These are phyloP conservation scores for Petroica traversi DNA, from an alignment of 2,113 vertebrate species.

Conservation along the genomic window DNA sequence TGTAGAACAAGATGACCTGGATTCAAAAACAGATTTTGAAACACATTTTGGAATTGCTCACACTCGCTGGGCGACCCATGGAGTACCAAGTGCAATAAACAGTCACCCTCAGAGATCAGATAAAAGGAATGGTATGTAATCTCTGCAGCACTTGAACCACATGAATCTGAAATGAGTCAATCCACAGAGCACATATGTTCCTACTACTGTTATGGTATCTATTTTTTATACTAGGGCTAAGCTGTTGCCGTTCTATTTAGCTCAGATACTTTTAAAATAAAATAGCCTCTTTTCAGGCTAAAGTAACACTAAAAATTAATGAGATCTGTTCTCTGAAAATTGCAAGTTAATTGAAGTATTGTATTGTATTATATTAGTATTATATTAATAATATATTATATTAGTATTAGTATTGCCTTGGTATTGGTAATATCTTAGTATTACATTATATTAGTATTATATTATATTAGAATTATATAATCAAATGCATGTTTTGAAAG, in stretches of 20 bases:
- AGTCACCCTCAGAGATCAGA: constrained; percentile 95
- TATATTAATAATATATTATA: too few relatives aligned
- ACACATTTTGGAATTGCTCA: constrained; percentile 95
- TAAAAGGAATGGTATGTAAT: constrained; percentile 85
- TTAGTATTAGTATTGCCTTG: too few relatives aligned
- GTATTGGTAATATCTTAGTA: too few relatives aligned
- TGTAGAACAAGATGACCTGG: constrained; percentile 86
- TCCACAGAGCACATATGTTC: neutral
- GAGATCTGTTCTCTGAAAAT: neutral
- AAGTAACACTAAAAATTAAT: neutral
- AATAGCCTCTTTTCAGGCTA: neutral
- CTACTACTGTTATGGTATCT: neutral
- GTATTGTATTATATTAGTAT: too few relatives aligned
- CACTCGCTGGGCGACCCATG: constrained; percentile 96
- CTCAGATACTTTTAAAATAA: neutral
- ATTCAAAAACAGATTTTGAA: constrained; percentile 84
- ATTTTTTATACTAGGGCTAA: neutral
- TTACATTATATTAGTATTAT: too few relatives aligned
- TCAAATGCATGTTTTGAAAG: neutral
- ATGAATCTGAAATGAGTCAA: neutral
- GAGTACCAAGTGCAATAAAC: constrained; percentile 88
- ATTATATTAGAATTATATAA: too few relatives aligned
- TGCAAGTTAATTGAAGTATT: neutral
- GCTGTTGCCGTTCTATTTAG: neutral
- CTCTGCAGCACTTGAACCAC: neutral